A percentile compares a stretch with the other conserved stretches of the same genome.
Evolutionary conservation across 2,113 vertebrate species (phyloP).

Genomic region (Psephotus haematonotus): DNA sequence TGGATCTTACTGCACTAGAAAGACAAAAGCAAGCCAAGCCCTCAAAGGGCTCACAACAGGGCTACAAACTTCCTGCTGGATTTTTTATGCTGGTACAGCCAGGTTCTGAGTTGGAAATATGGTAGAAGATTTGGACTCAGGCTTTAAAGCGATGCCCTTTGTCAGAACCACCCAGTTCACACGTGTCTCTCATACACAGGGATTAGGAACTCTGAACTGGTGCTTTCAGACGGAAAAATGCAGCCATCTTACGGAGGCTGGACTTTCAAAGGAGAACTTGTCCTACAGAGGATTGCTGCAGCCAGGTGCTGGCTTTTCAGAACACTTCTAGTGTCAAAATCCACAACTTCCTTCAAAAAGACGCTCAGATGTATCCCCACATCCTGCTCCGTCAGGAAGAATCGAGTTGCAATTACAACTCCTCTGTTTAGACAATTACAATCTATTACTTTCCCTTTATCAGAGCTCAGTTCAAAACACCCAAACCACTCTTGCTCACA

Average conservation of each 20-base stretch:
- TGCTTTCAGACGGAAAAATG: not conserved
- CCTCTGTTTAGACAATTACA: not conserved
- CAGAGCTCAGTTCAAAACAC: not conserved
- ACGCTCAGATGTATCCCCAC: not conserved
- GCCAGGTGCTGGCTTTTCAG: not conserved
- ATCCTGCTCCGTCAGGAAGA: not conserved
- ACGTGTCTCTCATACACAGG: rapidly evolving
- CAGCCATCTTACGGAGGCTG: not conserved
- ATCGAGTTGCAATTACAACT: not conserved
- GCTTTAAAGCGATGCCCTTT: not conserved
- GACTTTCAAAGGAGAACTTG: not conserved
- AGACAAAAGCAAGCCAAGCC: not conserved
- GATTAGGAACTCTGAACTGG: not conserved
- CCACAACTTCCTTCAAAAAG: not conserved
- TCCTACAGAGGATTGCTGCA: not conserved
- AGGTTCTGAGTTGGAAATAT: not conserved
- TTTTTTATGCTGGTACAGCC: not conserved
- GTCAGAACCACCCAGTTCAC: not conserved
- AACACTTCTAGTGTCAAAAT: not conserved
- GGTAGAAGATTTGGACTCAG: not conserved
- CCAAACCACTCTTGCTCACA: not conserved
- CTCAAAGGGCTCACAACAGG: not conserved
- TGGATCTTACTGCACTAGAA: not conserved
- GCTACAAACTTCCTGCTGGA: not conserved
- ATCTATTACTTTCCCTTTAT: not conserved